These are phyloP conservation scores for Scaptomyza flava DNA, from an alignment of 2,888 invertebrate species.

Conservation along the genomic window DNA sequence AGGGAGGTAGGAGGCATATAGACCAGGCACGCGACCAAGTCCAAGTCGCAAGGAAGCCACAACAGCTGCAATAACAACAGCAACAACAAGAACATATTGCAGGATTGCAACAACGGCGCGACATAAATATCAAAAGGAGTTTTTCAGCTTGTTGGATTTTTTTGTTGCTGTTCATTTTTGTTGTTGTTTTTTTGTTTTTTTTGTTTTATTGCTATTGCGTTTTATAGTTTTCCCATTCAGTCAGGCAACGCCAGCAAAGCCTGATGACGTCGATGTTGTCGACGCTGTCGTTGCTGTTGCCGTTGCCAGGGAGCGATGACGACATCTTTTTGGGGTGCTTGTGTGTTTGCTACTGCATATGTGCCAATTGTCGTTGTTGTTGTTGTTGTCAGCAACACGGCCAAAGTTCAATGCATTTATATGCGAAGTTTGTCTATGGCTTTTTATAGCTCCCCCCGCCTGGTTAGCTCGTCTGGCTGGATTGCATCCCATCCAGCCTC, in stretches of 20 bases:
- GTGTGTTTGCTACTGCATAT: constrained; percentile 29
- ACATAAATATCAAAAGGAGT: constrained; percentile 69
- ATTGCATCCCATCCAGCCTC: constrained; percentile 4
- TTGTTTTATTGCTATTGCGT: constrained; percentile 69
- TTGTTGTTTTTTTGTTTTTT: constrained; percentile 15
- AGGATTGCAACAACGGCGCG: constrained; percentile 64
- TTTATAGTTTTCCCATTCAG: constrained; percentile 67
- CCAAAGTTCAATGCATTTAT: constrained; percentile 75
- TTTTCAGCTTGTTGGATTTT: constrained; percentile 38
- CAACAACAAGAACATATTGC: constrained; percentile 27
- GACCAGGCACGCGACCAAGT: constrained; percentile 71
- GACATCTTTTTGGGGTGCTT: constrained; percentile 74
- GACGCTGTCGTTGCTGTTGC: constrained; percentile 31
- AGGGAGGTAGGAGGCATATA: constrained; percentile 18
- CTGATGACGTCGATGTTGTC: constrained; percentile 64
- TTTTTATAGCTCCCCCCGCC: constrained; percentile 65
- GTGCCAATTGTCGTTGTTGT: constrained; percentile 34
- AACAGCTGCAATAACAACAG: constrained; percentile 32
- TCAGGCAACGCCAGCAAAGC: constrained; percentile 57
- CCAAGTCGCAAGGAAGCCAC: constrained; percentile 50
- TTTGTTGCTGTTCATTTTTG: constrained; percentile 42
- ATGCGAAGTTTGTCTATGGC: constrained; percentile 61
- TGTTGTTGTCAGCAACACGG: constrained; percentile 54
- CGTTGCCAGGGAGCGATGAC: constrained; percentile 76
- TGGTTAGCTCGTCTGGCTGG: constrained; percentile 33